Evolutionary conservation across 2,888 invertebrate species (phyloP), one percentile per base, ranked within the genome.

Genomic region (Cyclophora albipunctata): DNA sequence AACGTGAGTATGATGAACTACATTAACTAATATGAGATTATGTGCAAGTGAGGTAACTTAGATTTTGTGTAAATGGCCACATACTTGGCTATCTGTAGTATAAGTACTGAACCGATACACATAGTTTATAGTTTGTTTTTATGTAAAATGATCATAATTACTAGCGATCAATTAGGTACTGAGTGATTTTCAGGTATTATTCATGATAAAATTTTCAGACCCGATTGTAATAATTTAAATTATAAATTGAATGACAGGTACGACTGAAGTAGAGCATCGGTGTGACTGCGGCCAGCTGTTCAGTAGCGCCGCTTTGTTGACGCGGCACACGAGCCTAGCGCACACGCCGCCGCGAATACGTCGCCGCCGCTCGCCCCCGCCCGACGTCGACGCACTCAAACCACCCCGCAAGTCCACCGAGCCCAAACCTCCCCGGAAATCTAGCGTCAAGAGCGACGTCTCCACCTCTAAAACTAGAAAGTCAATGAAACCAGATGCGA

Each of bases 291-390:
- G 89, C 0, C 81, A 85, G 64, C 54, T 84, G 55, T 89, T 89
- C 69, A 78, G 80, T 50, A 85, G 83, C 64, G 87, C 82, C 7
- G 84, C 85, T 34, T 59, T 89, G 33, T 61, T 89, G 53, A 60
- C 81, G 52, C 77, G 87, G 49, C 89, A 89, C 76, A 79, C 86
- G 2, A 69, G 76, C 7, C 73, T 87, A 0, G 91, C 84, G 55
- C 89, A 89, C 75, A 89, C 89, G 20, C 89, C 89, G 57, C 89
- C 88, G 64, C 77, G 90, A 57, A 76, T 84, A 63, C 80, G 89
- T 42, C 79, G 82, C 43, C 75, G 81, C 42, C 81, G 86, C 54
- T 71, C 75, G 5, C 76, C 82, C 3, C 75, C 77, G 47, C 81
- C 81, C 45, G 69, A 64, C 57, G 62, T 40, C 35, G 48, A 45